Conservation (phyloP, 2,888 invertebrate species). For the Pimpla rufipes region DNA sequence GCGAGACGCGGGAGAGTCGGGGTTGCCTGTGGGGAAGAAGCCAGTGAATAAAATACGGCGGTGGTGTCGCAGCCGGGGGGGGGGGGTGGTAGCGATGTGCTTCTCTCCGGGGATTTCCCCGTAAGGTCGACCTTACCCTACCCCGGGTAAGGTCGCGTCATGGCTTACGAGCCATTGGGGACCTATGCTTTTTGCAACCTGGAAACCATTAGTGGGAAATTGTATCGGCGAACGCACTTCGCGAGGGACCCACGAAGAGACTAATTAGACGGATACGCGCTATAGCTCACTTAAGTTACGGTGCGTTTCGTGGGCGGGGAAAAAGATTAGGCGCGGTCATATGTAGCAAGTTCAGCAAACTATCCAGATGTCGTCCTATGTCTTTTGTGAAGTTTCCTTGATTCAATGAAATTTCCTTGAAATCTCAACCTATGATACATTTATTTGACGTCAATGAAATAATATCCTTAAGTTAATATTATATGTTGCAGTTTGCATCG, state of each 20-base stretch:
- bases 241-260: slow-evolving; percentile 47
- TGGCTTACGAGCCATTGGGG: slow-evolving; percentile 58
- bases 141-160: slow-evolving; percentile 40
- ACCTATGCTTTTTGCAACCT: slow-evolving; percentile 43
- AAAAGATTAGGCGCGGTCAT: background rate
- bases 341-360: background rate
- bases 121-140: slow-evolving; percentile 48
- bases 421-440: no score
- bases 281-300: slow-evolving; percentile 8
- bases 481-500: no score
- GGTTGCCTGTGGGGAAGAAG: slow-evolving; percentile 10
- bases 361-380: slow-evolving; percentile 8
- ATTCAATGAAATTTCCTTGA: no score
- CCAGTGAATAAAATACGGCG: slow-evolving; percentile 23
- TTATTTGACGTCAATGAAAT: no score
- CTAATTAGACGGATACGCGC: slow-evolving; percentile 57
- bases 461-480: no score
- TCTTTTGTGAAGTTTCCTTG: no score
- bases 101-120: slow-evolving; percentile 44
- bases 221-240: slow-evolving; percentile 54
- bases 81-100: slow-evolving; percentile 9
- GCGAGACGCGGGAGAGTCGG: slow-evolving; percentile 5
- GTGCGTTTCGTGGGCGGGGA: background rate
- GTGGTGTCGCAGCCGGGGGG: background rate
- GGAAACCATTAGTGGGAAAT: slow-evolving; percentile 63